These are phyloP conservation scores for Ostrea denselamellosa DNA, from an alignment of 1,140 invertebrate species.

Conservation along the genomic window DNA sequence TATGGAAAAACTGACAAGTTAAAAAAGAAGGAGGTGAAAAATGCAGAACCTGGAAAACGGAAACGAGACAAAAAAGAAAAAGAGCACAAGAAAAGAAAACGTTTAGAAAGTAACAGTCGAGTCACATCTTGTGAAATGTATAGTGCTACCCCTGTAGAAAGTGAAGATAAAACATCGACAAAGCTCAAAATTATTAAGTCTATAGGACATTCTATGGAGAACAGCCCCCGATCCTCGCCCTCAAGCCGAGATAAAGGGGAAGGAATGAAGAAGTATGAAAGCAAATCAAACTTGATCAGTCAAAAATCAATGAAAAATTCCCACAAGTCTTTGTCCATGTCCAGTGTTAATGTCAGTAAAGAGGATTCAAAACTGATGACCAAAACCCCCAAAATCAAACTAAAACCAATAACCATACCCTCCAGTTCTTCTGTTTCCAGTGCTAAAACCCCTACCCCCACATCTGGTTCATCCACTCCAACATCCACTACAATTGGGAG, in stretches of 20 bases:
- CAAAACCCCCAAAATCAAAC: constrained; percentile 76
- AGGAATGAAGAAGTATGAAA: constrained; percentile 48
- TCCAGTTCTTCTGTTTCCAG: constrained; percentile 62
- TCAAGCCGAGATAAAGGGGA: constrained; percentile 54
- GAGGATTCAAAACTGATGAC: constrained; percentile 74
- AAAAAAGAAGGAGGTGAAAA: constrained; percentile 67
- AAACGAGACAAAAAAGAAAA: constrained; percentile 72
- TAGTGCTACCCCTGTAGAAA: constrained; percentile 52
- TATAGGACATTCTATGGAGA: constrained; percentile 46
- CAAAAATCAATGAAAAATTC: constrained; percentile 65
- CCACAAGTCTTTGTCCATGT: constrained; percentile 49
- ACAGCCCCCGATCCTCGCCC: constrained; percentile 53
- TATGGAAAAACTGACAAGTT: constrained; percentile 67
- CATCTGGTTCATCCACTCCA: constrained; percentile 75
- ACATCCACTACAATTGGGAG: constrained; percentile 64
- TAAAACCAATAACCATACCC: constrained; percentile 75
- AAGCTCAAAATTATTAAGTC: constrained; percentile 48
- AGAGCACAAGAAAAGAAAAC: constrained; percentile 71
- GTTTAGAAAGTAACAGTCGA: constrained; percentile 53
- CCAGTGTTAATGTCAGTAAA: constrained; percentile 64
- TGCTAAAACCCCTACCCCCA: constrained; percentile 57
- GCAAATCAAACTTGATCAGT: constrained; percentile 56
- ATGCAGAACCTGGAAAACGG: constrained; percentile 66
- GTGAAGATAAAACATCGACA: constrained; percentile 51
- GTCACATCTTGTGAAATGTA: constrained; percentile 51